Conservation (phyloP, 1,140 invertebrate species). For the Schlechtendalia chinensis region DNA sequence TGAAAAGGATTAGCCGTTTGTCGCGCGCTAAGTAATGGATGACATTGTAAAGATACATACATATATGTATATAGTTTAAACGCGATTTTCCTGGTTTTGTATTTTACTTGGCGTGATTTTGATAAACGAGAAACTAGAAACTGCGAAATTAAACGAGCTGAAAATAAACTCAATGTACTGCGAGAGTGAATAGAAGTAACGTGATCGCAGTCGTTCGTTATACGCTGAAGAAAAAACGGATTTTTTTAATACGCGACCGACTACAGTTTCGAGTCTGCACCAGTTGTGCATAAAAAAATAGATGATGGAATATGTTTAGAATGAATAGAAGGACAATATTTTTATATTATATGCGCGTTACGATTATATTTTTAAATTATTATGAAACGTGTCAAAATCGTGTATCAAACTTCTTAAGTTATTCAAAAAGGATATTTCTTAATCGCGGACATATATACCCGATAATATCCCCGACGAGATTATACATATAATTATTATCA, state of each 20-base stretch:
- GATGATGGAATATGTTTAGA: background rate
- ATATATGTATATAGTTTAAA: background rate
- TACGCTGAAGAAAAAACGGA: background rate
- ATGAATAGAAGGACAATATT: background rate
- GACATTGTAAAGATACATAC: background rate
- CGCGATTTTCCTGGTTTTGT: background rate
- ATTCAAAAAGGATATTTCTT: background rate
- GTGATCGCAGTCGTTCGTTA: conserved; percentile 1
- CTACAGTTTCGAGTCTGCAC: background rate
- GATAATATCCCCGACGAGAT: too few relatives aligned
- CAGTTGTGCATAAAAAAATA: conserved; percentile 12
- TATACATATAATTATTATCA: background rate
- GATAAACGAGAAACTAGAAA: conserved; percentile 17
- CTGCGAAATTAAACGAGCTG: conserved; percentile 23
- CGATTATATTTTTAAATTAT: background rate
- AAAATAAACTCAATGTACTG: conserved; percentile 2
- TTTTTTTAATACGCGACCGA: background rate
- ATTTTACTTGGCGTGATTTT: conserved; percentile 27
- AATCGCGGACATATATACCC: background rate
- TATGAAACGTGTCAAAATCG: background rate
- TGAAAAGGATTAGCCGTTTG: background rate
- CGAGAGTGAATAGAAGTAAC: background rate
- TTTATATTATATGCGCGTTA: background rate
- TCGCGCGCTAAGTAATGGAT: background rate
- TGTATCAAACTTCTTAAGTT: background rate